Evolutionary conservation across 2,113 vertebrate species (phyloP).

Genomic region (Scatophagus argus): DNA sequence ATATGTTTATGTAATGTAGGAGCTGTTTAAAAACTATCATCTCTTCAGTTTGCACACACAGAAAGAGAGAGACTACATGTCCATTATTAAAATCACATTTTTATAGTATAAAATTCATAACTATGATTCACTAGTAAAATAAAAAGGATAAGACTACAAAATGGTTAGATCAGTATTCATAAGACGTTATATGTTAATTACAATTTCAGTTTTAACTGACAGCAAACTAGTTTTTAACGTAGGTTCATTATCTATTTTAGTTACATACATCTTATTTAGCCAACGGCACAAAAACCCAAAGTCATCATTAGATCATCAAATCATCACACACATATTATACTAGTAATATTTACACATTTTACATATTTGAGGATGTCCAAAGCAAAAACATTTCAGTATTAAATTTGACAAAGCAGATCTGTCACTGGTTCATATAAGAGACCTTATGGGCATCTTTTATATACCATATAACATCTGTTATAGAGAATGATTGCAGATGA

Average conservation of each 20-base stretch:
- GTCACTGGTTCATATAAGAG: not conserved
- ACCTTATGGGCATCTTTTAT: not conserved
- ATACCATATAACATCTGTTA: not conserved
- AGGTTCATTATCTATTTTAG: not conserved
- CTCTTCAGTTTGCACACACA: too few relatives aligned
- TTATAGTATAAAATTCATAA: not conserved
- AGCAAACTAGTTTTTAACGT: not conserved
- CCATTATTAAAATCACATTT: not conserved
- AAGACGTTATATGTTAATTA: not conserved
- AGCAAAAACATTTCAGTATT: not conserved
- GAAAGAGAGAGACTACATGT: not conserved
- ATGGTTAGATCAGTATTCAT: not conserved
- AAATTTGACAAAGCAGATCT: not conserved
- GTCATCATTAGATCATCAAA: not conserved
- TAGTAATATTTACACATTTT: conserved; percentile 50
- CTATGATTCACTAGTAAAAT: not conserved
- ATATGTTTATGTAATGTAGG: too few relatives aligned
- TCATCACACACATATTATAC: conserved; percentile 23
- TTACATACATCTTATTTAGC: not conserved
- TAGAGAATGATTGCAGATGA: not conserved
- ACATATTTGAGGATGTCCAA: conserved; percentile 1
- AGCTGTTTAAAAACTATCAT: too few relatives aligned
- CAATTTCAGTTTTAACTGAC: not conserved
- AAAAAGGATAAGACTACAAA: not conserved
- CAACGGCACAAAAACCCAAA: not conserved